Evolutionary conservation across 2,113 vertebrate species (phyloP), one percentile per base, ranked within the genome.

Genomic region (Salminus brasiliensis): DNA sequence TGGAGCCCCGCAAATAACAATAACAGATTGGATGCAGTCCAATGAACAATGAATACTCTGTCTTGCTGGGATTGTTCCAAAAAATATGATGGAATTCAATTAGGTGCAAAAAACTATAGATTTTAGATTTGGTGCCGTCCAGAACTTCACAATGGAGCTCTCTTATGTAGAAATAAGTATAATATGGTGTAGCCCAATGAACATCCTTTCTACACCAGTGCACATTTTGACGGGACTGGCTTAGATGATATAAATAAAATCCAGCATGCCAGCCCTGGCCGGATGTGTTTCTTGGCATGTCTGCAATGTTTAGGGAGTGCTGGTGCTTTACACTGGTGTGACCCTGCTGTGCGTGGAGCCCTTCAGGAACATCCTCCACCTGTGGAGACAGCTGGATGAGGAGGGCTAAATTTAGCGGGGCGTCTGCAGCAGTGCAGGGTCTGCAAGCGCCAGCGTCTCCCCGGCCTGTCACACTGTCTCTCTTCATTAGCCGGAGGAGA

Each of bases 401-500:
- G 43, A 74, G 2, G 36, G 55, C 74, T 84, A 81, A 76, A 81
- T 82, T 86, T 83, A 86, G 83, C 27, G 12, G 9, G 71, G 66
- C 49, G 67, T 80, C 65, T 68, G 70, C 72, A 69, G 74, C 52
- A 69, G 74, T 43, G 23, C 9, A 2, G 13, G 57, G 66, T 72
- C 79, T 81, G 67, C 45, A 68, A 83, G 57, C 39, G 45, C 55
- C 71, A 70, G 71, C 53, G 49, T 72, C 81, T 84, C 57, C 57
- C 66, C 23, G n/a, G 45, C 70, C 78, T 81, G 81, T 81, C 85
- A 85, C 65, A 79, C 71, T 81, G 81, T 83, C 85, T 79, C 72
- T 85, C 85, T 81, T 83, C 70, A 83, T 81, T 85, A 81, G 71
- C 76, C 39, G 34, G 53, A 75, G 36, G 41, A 52, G 78, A 75